Evolutionary conservation across 1,140 invertebrate species (phyloP).

Genomic region (Drosophila obscura): DNA sequence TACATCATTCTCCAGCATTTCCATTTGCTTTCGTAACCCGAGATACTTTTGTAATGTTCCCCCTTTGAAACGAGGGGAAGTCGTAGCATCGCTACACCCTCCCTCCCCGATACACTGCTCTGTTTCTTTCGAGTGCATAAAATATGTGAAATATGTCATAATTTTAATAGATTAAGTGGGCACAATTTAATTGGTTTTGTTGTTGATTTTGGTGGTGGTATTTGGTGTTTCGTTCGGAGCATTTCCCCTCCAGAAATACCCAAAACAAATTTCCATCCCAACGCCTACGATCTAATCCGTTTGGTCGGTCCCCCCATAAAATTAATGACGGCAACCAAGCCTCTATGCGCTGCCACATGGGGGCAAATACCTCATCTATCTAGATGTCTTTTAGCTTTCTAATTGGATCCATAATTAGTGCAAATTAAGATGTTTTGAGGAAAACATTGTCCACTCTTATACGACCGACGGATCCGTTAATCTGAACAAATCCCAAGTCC

Average conservation of each 20-base stretch:
- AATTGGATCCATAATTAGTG: constrained; percentile 77
- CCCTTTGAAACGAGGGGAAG: not conserved
- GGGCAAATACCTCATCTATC: constrained; percentile 56
- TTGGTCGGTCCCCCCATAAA: constrained; percentile 27
- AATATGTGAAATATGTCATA: constrained; percentile 64
- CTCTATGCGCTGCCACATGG: constrained; percentile 55
- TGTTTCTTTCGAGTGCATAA: constrained; percentile 39
- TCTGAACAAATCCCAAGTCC: constrained; percentile 16
- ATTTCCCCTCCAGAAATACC: constrained; percentile 43
- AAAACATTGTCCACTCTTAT: constrained; percentile 36
- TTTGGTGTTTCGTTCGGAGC: constrained; percentile 17
- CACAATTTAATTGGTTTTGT: constrained; percentile 49
- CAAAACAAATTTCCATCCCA: constrained; percentile 41
- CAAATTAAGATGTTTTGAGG: constrained; percentile 56
- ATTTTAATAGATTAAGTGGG: constrained; percentile 60
- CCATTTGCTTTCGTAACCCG: constrained; percentile 58
- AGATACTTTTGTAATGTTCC: constrained; percentile 40
- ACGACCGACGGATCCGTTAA: constrained; percentile 59
- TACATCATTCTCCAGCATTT: constrained; percentile 48
- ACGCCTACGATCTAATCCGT: constrained; percentile 71
- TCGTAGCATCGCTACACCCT: constrained; percentile 3
- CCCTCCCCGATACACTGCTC: not conserved
- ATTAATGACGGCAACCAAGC: constrained; percentile 58
- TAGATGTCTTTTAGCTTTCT: constrained; percentile 48
- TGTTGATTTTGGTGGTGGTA: constrained; percentile 13